These are phyloP conservation scores for Trichomycterus rosablanca DNA, from an alignment of 2,113 vertebrate species.

Conservation along the genomic window DNA sequence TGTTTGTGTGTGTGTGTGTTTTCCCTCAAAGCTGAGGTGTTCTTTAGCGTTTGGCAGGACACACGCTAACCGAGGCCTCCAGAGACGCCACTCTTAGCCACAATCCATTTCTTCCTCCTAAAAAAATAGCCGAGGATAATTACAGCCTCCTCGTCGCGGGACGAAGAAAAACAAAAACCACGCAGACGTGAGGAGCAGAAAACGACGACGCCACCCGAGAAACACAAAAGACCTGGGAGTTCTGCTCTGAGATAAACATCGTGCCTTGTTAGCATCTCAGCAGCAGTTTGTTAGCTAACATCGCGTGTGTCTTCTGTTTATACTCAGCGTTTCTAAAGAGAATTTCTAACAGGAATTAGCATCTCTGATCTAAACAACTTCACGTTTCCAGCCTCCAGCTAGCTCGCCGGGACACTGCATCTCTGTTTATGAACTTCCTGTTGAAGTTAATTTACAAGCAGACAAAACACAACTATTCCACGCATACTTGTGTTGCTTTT, in stretches of 20 bases:
- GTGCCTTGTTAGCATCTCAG: not conserved
- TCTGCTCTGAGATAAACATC: not conserved
- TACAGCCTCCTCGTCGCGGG: slow-evolving; percentile 62
- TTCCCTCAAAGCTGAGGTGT: slow-evolving; percentile 15
- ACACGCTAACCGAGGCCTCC: slow-evolving; percentile 44
- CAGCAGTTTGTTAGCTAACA: slow-evolving; percentile 2
- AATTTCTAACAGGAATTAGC: too few relatives aligned
- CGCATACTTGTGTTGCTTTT: too few relatives aligned
- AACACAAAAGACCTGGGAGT: not conserved
- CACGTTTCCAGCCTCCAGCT: too few relatives aligned
- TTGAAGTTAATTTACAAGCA: too few relatives aligned
- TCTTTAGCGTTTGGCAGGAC: slow-evolving; percentile 22
- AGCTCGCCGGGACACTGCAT: too few relatives aligned
- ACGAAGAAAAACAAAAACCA: slow-evolving; percentile 62
- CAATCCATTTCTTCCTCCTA: slow-evolving; percentile 32
- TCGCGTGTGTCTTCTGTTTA: not conserved
- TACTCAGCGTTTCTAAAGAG: not conserved
- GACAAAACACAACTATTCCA: too few relatives aligned
- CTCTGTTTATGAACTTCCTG: too few relatives aligned
- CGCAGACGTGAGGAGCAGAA: not conserved
- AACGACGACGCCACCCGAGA: too few relatives aligned
- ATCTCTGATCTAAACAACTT: too few relatives aligned
- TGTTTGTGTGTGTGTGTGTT: slow-evolving; percentile 4
- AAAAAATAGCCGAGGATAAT: slow-evolving; percentile 57
- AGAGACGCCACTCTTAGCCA: slow-evolving; percentile 36